Evolutionary conservation across 2,113 vertebrate genomes (phyloP).

Genomic region (Helogale parvula): DNA sequence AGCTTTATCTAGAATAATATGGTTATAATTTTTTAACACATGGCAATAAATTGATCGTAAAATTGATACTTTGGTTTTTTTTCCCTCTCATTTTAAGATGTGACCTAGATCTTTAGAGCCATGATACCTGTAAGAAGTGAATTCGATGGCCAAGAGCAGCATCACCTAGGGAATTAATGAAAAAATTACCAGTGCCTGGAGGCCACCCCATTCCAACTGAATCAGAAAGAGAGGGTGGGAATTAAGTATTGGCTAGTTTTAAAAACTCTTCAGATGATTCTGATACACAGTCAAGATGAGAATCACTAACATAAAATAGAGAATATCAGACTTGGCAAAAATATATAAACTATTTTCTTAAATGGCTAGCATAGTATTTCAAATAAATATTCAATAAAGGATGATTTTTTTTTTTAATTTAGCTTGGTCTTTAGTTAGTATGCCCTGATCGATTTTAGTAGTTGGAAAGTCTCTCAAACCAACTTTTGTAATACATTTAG

Average conservation of each 20-base stretch:
- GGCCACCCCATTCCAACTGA: background rate
- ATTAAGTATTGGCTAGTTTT: background rate
- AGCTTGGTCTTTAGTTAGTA: background rate
- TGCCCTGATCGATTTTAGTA: constrained; percentile 1
- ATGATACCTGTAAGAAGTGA: background rate
- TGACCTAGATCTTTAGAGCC: background rate
- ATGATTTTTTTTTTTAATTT: constrained; percentile 13
- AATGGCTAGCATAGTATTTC: constrained; percentile 20
- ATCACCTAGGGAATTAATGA: background rate
- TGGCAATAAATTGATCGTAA: constrained; percentile 14
- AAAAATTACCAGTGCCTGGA: constrained; percentile 17
- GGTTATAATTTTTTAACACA: background rate
- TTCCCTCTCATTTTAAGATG: constrained; percentile 10
- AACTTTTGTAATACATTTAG: constrained; percentile 42
- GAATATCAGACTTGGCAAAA: background rate
- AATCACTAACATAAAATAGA: background rate
- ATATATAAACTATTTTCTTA: background rate
- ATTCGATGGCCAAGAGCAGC: constrained; percentile 32
- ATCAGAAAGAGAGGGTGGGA: background rate
- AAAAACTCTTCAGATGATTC: background rate
- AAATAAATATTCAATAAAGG: background rate
- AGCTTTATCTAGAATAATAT: constrained; percentile 5
- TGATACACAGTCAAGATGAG: background rate
- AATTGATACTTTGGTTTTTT: background rate
- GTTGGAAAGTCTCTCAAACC: constrained; percentile 27